phyloP scores from a whole-genome alignment of 2,797 vertebrate genomes.

The Pseudotriccus pelzelni region DNA sequence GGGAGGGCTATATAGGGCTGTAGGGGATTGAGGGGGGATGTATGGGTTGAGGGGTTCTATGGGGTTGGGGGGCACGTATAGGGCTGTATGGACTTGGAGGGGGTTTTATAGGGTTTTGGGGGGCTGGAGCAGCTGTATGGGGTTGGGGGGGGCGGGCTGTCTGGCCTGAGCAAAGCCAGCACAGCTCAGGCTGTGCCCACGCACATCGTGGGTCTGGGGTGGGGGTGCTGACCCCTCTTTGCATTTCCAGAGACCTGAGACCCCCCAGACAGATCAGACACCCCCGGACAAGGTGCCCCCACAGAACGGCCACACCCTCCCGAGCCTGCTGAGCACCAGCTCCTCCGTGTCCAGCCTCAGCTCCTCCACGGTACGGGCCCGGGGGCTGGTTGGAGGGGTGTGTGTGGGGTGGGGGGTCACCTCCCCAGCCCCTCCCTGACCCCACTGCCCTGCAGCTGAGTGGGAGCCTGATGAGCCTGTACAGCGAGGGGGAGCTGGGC shows the following conservation, averaged over 20 bases:
- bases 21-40: too few species aligned
- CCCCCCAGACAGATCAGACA: background rate
- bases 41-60: too few species aligned
- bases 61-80: too few species aligned
- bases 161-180: background rate
- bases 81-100: too few species aligned
- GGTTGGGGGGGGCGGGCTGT: too few species aligned
- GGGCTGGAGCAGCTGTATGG: background rate
- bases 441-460: constrained; percentile 75
- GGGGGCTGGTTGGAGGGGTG: fast-evolving
- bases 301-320: constrained; percentile 1
- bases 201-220: background rate
- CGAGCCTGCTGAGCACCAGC: constrained; percentile 71
- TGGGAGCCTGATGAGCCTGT: constrained; percentile 92
- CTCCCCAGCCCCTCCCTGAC: background rate
- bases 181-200: background rate
- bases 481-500: constrained; percentile 86
- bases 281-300: background rate
- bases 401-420: fast-evolving
- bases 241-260: background rate
- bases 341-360: constrained; percentile 85
- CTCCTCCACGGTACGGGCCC: constrained; percentile 74
- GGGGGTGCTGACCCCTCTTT: background rate
- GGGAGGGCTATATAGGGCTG: too few species aligned
- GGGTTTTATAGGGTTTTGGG: background rate